phyloP scores from a whole-genome alignment of 2,113 vertebrate genomes.

The Machaerirhynchus nigripectus region DNA sequence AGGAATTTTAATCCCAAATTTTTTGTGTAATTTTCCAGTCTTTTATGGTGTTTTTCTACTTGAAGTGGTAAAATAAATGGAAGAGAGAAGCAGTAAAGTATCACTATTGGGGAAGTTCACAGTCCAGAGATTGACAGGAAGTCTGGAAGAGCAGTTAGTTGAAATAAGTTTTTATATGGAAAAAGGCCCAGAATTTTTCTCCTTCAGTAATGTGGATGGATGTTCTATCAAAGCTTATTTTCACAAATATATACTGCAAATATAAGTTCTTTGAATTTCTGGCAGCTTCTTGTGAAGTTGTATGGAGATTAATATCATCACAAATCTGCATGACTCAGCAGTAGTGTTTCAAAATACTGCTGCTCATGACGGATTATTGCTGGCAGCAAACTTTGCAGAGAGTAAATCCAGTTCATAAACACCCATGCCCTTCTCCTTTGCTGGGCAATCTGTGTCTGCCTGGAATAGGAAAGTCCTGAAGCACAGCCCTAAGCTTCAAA shows the following conservation, averaged over 20 bases:
- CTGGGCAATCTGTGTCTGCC: neutral
- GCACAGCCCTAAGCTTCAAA: neutral
- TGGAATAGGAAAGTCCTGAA: neutral
- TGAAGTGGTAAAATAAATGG: neutral
- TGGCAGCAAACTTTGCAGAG: neutral
- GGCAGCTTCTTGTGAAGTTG: neutral
- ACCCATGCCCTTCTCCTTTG: neutral
- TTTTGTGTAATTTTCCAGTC: neutral
- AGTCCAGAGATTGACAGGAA: neutral
- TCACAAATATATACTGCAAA: neutral
- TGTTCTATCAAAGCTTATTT: neutral
- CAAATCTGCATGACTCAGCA: neutral
- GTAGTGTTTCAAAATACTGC: constrained; percentile 19
- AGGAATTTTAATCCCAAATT: neutral
- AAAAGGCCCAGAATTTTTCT: neutral
- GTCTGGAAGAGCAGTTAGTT: neutral
- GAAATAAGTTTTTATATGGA: neutral
- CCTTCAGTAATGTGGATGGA: neutral
- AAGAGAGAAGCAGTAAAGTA: neutral
- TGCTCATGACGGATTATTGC: neutral
- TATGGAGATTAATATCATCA: neutral
- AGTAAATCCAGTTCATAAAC: constrained; percentile 3
- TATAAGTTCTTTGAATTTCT: neutral
- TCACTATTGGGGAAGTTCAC: neutral
- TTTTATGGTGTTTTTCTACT: neutral